phyloP scores from a whole-genome alignment of 1,140 invertebrate species.

The Bombus confusus region DNA sequence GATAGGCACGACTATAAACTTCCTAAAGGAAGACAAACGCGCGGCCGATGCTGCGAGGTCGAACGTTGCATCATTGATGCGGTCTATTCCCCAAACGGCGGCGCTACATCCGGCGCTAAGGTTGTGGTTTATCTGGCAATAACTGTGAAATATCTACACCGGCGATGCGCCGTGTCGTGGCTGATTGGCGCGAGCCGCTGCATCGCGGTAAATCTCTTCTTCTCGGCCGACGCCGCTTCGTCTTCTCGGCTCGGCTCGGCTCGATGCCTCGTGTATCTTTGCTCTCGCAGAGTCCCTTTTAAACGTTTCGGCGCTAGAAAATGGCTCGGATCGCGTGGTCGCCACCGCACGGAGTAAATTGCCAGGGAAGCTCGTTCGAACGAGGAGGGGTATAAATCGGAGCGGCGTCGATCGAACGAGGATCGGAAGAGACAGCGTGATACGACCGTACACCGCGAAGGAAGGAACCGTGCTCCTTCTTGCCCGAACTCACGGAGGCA shows the following conservation, averaged over 20 bases:
- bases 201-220: conserved; percentile 68
- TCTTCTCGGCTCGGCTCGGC: too few species aligned
- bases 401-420: conserved; percentile 17
- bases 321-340: too few species aligned
- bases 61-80: conserved; percentile 81
- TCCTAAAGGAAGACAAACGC: conserved; percentile 80
- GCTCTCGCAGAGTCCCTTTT: too few species aligned
- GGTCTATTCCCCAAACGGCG: conserved; percentile 79
- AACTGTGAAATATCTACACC: conserved; percentile 79
- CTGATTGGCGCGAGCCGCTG: conserved; percentile 76
- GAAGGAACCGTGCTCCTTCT: not conserved
- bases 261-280: too few species aligned
- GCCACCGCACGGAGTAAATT: too few species aligned
- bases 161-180: conserved; percentile 67
- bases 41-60: conserved; percentile 72
- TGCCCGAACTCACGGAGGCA: not conserved
- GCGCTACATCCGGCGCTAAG: conserved; percentile 76
- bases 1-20: conserved; percentile 77
- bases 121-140: conserved; percentile 80
- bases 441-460: not conserved
- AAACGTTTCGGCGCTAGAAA: too few species aligned
- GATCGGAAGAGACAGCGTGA: not conserved
- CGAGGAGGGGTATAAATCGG: conserved; percentile 4
- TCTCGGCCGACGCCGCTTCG: too few species aligned
- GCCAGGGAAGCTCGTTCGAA: not conserved